Evolutionary conservation across 1,140 invertebrate species (phyloP).

Genomic region (Drosophila miranda): DNA sequence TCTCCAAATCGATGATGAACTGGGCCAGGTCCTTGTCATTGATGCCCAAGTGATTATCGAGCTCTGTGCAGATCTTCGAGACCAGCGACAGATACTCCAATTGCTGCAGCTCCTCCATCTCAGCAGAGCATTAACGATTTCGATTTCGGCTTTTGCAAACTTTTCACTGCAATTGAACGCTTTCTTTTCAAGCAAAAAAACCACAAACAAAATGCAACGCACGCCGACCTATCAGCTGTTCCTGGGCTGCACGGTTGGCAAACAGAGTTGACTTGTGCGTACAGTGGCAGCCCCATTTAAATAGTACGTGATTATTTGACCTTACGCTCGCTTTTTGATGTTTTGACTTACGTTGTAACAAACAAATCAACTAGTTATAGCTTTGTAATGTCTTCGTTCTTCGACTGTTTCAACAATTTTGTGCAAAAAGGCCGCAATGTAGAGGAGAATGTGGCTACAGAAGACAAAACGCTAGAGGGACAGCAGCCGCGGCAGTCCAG

Average conservation of each 20-base stretch:
- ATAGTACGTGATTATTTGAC: constrained; percentile 21
- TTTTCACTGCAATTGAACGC: not conserved
- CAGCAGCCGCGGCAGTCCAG: constrained; percentile 17
- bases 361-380: constrained; percentile 14
- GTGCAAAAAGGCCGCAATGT: constrained; percentile 55
- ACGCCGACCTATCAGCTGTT: constrained; percentile 44
- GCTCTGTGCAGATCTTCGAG: constrained; percentile 98
- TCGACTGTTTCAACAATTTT: constrained; percentile 72
- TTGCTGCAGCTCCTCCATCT: constrained; percentile 93
- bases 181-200: no score
- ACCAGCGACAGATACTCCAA: constrained; percentile 98
- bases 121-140: not conserved
- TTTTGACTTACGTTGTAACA: constrained; percentile 47
- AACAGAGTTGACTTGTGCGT: not conserved
- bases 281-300: constrained; percentile 55
- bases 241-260: constrained; percentile 14
- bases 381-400: constrained; percentile 60
- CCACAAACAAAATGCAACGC: constrained; percentile 20
- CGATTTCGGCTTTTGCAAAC: not conserved
- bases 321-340: constrained; percentile 61
- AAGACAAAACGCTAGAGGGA: constrained; percentile 23
- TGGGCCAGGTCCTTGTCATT: constrained; percentile 99
- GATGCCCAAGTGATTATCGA: constrained; percentile 98
- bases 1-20: constrained; percentile 96
- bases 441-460: constrained; percentile 41